Base-by-base conservation (phyloP, 2,888 invertebrate genomes). In the Nudaria mundana region DNA sequence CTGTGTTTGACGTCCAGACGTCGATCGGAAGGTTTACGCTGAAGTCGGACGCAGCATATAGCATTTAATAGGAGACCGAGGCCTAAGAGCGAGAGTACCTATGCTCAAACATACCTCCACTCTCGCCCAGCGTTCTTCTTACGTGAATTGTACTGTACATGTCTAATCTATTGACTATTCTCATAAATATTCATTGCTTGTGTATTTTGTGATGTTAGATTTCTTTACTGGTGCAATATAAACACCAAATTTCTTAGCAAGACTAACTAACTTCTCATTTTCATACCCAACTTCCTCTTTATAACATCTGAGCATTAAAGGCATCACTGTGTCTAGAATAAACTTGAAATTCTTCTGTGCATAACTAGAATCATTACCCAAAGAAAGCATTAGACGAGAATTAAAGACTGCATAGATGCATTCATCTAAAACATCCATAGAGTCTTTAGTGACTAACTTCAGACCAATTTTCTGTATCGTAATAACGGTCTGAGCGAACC, bases 401-500 rank as follows among this genome's bases (percentile, higher is more conserved):
- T 92, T 92, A 73, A 96, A 93, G 37, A 96, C 92, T 36, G 93
- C 92, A 59, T 91, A 90, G 30, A 96, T 89, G 34, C 93, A 92
- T 44, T 93, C 92, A 56, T 94, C 94, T 31, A 96, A 91, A 0
- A 93, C 91, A 52, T 91, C 90, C 76, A 94, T 91, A 68, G 94
- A 90, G 71, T 95, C 95, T 14, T 92, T 91, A 1, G 93, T 94
- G 48, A 93, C 92, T 45, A 97, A 86, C 63, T 93, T 91, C 53
- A 96, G 77, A 53, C 96, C 93, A 66, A 96, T 94, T 55, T 94
- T 93, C 48, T 95, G 89, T 44, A 96, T 88, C 14, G 92, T 91
- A 28, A 95, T 82, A 61, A 93, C 94, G 3, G 94, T 90, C 76
- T 94, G 94, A 4, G 94, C 92, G 80, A 97, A 97, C 66, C 94